These are phyloP conservation scores for Loxodonta africana DNA, from an alignment of 2,113 vertebrate genomes.

Conservation along the genomic window DNA sequence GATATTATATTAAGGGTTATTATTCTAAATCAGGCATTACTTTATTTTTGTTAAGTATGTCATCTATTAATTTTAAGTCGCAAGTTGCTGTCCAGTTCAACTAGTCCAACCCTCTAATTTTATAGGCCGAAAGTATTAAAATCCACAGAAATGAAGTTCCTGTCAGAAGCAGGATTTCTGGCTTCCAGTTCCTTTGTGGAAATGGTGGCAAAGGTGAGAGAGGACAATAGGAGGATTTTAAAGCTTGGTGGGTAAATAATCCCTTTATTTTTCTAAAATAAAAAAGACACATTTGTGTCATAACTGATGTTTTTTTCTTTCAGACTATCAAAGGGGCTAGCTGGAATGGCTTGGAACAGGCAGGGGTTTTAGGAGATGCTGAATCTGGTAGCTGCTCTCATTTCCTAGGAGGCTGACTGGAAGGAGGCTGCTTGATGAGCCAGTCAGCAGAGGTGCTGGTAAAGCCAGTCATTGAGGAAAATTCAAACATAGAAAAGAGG, in stretches of 20 bases:
- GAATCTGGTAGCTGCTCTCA: neutral
- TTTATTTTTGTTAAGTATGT: slow-evolving; percentile 5
- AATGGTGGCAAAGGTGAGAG: neutral
- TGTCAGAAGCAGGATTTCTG: neutral
- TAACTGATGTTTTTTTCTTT: neutral
- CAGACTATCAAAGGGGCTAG: neutral
- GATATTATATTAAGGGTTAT: neutral
- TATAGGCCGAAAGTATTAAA: neutral
- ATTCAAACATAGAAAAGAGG: neutral
- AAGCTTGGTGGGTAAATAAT: neutral
- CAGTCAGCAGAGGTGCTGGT: neutral
- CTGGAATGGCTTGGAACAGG: neutral
- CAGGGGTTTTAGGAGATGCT: neutral
- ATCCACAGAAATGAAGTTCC: neutral
- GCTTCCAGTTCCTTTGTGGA: neutral
- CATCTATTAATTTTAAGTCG: slow-evolving; percentile 14
- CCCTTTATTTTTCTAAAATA: slow-evolving; percentile 20
- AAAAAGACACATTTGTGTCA: slow-evolving; percentile 12
- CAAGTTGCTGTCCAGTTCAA: neutral
- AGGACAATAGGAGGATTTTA: slow-evolving; percentile 26
- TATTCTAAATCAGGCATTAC: slow-evolving; percentile 53
- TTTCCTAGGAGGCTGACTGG: neutral
- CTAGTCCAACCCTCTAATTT: neutral
- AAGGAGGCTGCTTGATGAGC: neutral
- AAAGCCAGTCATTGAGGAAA: neutral